Conservation (phyloP, 2,113 vertebrate genomes). For the Hemicordylus capensis region DNA sequence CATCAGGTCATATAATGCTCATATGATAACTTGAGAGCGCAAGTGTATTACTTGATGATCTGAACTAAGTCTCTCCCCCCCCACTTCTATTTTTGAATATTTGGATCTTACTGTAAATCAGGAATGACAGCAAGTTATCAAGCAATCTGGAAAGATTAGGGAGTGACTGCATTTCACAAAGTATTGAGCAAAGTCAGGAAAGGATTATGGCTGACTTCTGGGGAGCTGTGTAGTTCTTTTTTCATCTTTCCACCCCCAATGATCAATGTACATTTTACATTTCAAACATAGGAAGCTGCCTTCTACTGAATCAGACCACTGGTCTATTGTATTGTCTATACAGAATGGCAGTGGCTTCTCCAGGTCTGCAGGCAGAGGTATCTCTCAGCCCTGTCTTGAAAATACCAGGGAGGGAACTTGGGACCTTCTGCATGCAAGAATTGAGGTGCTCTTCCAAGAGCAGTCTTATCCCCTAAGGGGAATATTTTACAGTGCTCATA, state of each 20-base stretch:
- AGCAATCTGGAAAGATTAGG: neutral
- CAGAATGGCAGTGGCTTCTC: too few species aligned
- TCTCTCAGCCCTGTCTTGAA: too few species aligned
- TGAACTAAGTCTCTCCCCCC: neutral
- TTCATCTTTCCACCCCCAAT: neutral
- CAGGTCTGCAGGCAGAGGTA: too few species aligned
- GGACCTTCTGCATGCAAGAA: too few species aligned
- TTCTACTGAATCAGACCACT: too few species aligned
- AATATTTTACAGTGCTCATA: too few species aligned
- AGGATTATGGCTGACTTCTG: neutral
- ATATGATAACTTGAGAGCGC: neutral
- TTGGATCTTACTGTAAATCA: neutral
- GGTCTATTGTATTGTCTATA: too few species aligned
- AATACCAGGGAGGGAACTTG: too few species aligned
- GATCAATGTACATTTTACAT: neutral
- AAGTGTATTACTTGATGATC: neutral
- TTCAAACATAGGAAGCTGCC: too few species aligned
- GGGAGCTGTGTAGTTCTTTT: neutral
- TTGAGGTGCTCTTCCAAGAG: too few species aligned
- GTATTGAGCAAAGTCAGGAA: neutral
- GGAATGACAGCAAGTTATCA: neutral
- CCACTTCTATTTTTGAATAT: neutral
- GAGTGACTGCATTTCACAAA: neutral
- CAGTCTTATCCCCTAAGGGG: too few species aligned
- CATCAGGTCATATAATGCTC: neutral